Evolutionary conservation across 2,113 vertebrate species (phyloP), one percentile per base, ranked within the genome.

Genomic region (Speoplatyrhinus poulsoni): DNA sequence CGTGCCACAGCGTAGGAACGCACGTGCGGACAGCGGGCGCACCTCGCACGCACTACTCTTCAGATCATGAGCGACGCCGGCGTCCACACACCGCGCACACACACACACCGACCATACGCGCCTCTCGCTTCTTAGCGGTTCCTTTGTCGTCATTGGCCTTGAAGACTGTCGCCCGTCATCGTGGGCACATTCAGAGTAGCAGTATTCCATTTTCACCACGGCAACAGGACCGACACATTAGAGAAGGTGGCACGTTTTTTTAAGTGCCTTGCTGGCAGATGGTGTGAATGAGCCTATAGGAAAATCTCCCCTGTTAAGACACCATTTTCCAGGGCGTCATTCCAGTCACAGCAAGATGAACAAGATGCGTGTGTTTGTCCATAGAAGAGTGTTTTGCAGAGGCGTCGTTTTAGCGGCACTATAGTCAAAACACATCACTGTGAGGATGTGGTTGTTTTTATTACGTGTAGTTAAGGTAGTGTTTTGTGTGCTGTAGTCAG

Each of bases 231-330:
- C 69, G 68, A 64, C 72, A 72, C 46, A 60, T 60, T 49, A 54
- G 56, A 55, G 75, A 63, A 76, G 69, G 26, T 58, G 67, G 48
- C 67, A 48, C 57, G 36, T 52, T 60, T 73, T 47, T 64, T 62
- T 75, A 60, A 71, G 57, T 71, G 59, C 46, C 77, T 59, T 46
- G 15, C 15, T 76, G 74, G 73, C 82, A 86, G 82, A 85, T 81
- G 77, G 77, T 85, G 67, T 68, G 86, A 85, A 86, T 74, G 65
- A 70, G 71, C 71, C 77, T 75, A 77, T 26, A 26, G 26, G 71
- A 63, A 74, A 60, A n/a, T 53, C n/a, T 70, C 59, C 62, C 65
- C 46, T 59, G 65, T 69, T 46, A 55, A 26, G 68, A 75, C 59
- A 73, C 15, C 60, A 17, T 8, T 46, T 66, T 62, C 80, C 53